Evolutionary conservation across 2,797 vertebrate genomes (phyloP), one percentile per base, ranked within the genome.

Genomic region (Acropternis orthonyx): DNA sequence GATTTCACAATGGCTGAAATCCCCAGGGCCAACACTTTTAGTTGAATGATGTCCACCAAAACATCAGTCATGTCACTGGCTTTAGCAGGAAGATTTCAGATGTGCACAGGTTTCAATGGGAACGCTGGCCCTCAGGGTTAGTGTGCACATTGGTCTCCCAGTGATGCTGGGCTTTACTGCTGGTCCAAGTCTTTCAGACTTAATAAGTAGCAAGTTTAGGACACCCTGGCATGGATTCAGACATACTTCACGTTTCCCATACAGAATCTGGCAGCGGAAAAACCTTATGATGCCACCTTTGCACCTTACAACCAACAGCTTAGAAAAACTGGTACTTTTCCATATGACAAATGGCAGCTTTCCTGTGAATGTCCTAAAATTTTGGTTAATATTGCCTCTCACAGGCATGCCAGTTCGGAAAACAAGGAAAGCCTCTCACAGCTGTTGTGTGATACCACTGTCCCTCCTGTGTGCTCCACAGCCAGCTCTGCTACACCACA

Each of bases 261-360:
- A n/a, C 13, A 32, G 79, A 49, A 61, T 49, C 21, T 61, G 32
- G 28, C 20, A 68, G 67, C 62, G 36, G 26, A 69, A 90, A 80
- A 9, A 3, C 56, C 37, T 54, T 0, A 0, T 5, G 12, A 24
- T 54, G 34, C 2, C 67, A 0, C 23, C 41, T 62, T 82, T 59
- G n/a, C 24, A 39, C 20, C 32, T 9, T 10, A 14, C 10, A 52
- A 77, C 17, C 14, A 65, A 24, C 3, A 7, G 32, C 32, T 66
- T 71, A 19, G 36, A 71, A 93, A 85, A 81, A 26, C 2, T 8
- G 8, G 1, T 24, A 14, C 63, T 84, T 87, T 67, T 61, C 28
- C 19, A 10, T 13, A 56, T 18, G 10, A 17, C 4, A 67, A 75
- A 69, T 7, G 6, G 5, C 39, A 88, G 30, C 7, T 81, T 71